Percentiles rank a stretch among this genome's conserved stretches.
phyloP scores from a whole-genome alignment of 2,113 vertebrate genomes.

The Nothocercus nigrocapillus region DNA sequence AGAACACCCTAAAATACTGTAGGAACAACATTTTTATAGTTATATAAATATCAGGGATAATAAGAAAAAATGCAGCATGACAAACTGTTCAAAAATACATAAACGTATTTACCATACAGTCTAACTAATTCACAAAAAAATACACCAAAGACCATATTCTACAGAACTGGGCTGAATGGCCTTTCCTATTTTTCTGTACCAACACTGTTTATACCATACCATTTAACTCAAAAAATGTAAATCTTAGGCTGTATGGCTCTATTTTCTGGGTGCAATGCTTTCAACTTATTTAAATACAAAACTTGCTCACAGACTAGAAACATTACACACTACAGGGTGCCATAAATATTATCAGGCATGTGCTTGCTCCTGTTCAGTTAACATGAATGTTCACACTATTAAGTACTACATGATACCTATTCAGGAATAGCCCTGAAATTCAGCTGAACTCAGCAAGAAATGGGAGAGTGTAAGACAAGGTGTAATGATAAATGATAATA shows the following conservation, averaged over 20 bases:
- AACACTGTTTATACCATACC: neutral
- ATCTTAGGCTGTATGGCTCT: neutral
- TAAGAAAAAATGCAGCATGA: fast-evolving
- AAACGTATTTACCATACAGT: neutral
- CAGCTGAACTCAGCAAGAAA: neutral
- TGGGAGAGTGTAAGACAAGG: neutral
- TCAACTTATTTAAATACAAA: neutral
- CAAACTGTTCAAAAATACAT: neutral
- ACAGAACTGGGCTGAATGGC: neutral
- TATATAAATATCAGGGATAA: neutral
- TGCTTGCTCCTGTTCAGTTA: neutral
- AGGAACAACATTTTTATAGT: neutral
- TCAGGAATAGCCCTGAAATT: neutral
- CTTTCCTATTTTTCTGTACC: neutral
- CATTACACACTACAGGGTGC: neutral
- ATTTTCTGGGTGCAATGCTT: neutral
- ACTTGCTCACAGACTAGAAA: neutral
- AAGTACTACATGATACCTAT: neutral
- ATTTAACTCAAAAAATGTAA: neutral
- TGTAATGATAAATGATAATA: neutral
- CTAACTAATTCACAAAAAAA: neutral
- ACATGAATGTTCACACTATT: fast-evolving
- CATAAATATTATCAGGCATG: neutral
- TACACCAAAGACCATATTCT: neutral
- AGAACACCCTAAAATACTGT: neutral